Conservation (phyloP, 2,888 invertebrate genomes). For the Cyclophora punctaria region DNA sequence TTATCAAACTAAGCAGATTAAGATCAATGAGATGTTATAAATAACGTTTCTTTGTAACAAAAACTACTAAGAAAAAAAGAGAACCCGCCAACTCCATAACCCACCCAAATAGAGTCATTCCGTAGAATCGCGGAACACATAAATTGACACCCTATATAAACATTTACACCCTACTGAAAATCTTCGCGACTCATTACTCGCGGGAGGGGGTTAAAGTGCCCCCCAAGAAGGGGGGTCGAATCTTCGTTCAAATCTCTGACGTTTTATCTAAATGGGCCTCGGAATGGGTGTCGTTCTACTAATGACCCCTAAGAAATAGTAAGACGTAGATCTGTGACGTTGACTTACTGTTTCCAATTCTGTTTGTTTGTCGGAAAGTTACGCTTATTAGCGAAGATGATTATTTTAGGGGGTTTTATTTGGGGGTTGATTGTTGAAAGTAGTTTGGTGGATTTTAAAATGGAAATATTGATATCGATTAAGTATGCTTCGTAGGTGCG, state of each 20-base stretch:
- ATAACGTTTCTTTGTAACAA: too few relatives aligned
- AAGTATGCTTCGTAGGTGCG: too few relatives aligned
- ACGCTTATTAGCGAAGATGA: conserved; percentile 7
- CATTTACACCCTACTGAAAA: conserved; percentile 68
- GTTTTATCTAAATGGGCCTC: conserved; percentile 75
- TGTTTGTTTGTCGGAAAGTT: conserved; percentile 11
- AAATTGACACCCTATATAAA: conserved; percentile 72
- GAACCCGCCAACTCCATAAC: conserved; percentile 9
- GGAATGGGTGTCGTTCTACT: conserved; percentile 68
- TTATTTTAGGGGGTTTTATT: conserved; percentile 9
- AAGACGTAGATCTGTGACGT: conserved; percentile 51
- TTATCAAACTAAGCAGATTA: too few relatives aligned
- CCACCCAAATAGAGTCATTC: conserved; percentile 25
- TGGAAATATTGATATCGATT: too few relatives aligned
- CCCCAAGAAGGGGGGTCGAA: conserved; percentile 27
- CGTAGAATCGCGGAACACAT: conserved; percentile 27
- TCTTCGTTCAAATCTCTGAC: conserved; percentile 73
- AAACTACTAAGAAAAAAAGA: conserved; percentile 4
- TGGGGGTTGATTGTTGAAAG: background rate
- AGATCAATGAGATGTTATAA: too few relatives aligned
- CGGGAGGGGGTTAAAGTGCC: conserved; percentile 25
- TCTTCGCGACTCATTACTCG: conserved; percentile 73
- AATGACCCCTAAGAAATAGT: conserved; percentile 72
- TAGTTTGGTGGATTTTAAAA: too few relatives aligned
- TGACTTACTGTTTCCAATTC: conserved; percentile 34